phyloP scores from a whole-genome alignment of 2,888 invertebrate species.

The Caenorhabditis sp. region DNA sequence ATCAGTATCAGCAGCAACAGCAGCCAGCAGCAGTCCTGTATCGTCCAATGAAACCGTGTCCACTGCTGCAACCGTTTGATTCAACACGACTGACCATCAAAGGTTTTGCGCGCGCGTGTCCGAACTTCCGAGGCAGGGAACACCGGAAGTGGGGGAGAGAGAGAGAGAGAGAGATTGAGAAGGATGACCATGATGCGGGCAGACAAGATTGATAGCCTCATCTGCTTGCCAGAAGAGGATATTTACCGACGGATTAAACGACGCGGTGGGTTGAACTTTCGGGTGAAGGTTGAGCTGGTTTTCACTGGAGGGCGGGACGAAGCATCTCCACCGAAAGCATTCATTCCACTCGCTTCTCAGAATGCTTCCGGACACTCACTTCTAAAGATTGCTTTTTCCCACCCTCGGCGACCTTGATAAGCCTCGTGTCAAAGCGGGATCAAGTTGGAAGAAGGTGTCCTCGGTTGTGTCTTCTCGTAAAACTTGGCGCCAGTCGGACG shows the following conservation, averaged over 20 bases:
- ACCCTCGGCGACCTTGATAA: slow-evolving; percentile 38
- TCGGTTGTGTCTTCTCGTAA: slow-evolving; percentile 34
- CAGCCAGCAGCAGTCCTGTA: too few relatives aligned
- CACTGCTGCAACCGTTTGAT: slow-evolving; percentile 43
- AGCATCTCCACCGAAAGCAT: background rate
- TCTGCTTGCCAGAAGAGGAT: slow-evolving; percentile 9
- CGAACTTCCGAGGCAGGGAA: slow-evolving; percentile 40
- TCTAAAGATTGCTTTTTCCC: slow-evolving; percentile 14
- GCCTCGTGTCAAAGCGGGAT: slow-evolving; percentile 35
- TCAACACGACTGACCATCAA: slow-evolving; percentile 46
- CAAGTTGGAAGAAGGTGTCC: slow-evolving; percentile 52
- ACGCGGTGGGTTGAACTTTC: slow-evolving; percentile 27
- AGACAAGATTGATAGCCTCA: slow-evolving; percentile 41
- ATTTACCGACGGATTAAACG: background rate
- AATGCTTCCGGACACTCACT: background rate
- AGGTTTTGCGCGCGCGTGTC: slow-evolving; percentile 42
- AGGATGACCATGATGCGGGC: slow-evolving; percentile 30
- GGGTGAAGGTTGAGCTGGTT: slow-evolving; percentile 7
- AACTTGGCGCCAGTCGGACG: slow-evolving; percentile 61
- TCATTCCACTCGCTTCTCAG: background rate
- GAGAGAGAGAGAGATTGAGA: background rate
- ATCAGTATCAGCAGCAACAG: slow-evolving; percentile 30
- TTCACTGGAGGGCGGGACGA: background rate
- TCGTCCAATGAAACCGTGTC: slow-evolving; percentile 35
- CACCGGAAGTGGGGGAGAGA: slow-evolving; percentile 52